Evolutionary conservation across 2,797 vertebrate species (phyloP), one percentile per base, ranked within the genome.

Genomic region (Semaprochilodus insignis): DNA sequence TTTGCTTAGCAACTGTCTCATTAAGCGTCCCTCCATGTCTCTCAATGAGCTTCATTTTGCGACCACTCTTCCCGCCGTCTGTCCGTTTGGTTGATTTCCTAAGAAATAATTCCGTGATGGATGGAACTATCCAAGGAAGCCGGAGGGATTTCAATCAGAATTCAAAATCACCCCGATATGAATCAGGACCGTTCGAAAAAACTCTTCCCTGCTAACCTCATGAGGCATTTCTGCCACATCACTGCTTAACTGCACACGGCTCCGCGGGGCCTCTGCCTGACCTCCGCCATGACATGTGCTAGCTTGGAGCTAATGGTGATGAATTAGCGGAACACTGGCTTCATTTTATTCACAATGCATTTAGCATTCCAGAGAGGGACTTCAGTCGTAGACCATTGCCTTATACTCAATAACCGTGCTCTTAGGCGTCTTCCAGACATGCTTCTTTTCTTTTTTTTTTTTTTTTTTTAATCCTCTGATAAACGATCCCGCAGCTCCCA

Each of bases 251-350:
- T 81, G 57, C 25, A 79, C 78, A 59, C 57, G 80, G 72, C 75
- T 70, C 48, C 15, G 44, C 79, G n/a, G 76, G 55, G 16, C 74
- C 65, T 40, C 71, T 82, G 67, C 67, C 13, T n/a, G 21, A 81
- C 84, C 48, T 85, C 71, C 76, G 66, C 23, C 59, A 69, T 79
- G 73, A 34, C 63, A 66, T 44, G 10, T 34, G 60, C 65, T 54
- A 77, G 66, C 78, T 82, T 78, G 23, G 72, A 74, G 57, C 63
- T 67, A 74, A 86, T 66, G 31, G 60, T 84, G 81, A 88, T 79
- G 44, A 74, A 88, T 85, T 69, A 74, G 74, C 25, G 54, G 69
- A 69, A 70, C 66, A 63, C 74, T 16, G 23, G 67, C 67, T 76
- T 73, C 31, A 76, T 86, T 83, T 81, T 36, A 59, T 76, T 72